Evolutionary conservation across 2,888 invertebrate species (phyloP).

Genomic region (Aphrophora alni): DNA sequence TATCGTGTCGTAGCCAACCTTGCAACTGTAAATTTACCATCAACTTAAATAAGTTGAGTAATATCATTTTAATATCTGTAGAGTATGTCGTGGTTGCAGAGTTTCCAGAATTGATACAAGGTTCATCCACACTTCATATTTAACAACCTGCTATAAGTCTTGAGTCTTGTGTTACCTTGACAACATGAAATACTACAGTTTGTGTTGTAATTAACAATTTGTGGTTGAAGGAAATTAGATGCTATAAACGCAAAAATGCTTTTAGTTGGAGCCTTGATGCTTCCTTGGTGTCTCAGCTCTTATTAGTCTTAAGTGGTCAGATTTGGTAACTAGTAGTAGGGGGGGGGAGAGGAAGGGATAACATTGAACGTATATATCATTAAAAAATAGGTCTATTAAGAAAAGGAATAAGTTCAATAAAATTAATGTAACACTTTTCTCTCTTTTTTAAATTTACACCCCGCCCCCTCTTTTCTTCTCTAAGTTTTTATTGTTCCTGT

Average conservation of each 20-base stretch:
- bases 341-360: too few relatives aligned
- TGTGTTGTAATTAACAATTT: background rate
- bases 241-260: background rate
- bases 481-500: too few relatives aligned
- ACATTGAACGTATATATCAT: too few relatives aligned
- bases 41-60: background rate
- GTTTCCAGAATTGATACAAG: background rate
- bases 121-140: background rate
- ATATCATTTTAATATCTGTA: background rate
- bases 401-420: too few relatives aligned
- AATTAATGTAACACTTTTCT: too few relatives aligned
- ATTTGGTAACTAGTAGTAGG: background rate
- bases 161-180: background rate
- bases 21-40: background rate
- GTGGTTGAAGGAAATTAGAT: conserved; percentile 1
- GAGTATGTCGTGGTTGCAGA: background rate
- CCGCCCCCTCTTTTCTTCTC: too few relatives aligned
- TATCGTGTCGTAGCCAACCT: background rate
- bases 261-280: background rate
- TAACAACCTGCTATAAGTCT: background rate
- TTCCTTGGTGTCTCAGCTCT: background rate
- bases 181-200: background rate
- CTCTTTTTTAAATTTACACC: too few relatives aligned
- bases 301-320: background rate
- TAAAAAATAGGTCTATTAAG: too few relatives aligned